These are phyloP conservation scores for Halcyon senegalensis DNA, from an alignment of 2,113 vertebrate species.

Conservation along the genomic window DNA sequence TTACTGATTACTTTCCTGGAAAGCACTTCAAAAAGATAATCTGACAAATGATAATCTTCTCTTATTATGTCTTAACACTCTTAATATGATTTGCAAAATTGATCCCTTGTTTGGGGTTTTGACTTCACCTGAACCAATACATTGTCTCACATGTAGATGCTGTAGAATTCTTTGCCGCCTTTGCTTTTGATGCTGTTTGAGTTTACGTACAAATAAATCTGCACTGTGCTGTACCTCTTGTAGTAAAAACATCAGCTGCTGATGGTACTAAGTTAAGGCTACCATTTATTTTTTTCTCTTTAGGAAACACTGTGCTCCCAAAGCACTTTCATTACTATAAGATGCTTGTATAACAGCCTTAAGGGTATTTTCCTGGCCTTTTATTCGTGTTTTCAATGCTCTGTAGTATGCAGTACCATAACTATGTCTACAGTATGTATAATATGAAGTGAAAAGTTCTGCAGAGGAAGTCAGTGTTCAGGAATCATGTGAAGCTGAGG, in stretches of 20 bases:
- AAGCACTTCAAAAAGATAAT: conserved; percentile 31
- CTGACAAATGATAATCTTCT: conserved; percentile 7
- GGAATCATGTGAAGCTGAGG: neutral
- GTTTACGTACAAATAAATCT: neutral
- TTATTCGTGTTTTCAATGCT: neutral
- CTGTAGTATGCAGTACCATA: neutral
- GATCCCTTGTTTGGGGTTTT: conserved; percentile 9
- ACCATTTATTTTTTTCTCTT: neutral
- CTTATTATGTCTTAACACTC: neutral
- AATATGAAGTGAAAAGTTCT: neutral
- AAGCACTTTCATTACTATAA: neutral
- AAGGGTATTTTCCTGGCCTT: neutral
- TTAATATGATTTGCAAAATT: conserved; percentile 20
- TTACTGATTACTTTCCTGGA: neutral
- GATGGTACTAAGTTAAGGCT: neutral
- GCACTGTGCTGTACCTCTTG: neutral
- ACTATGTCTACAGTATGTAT: neutral
- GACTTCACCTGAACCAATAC: neutral
- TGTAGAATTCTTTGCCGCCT: neutral
- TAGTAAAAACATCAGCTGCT: neutral
- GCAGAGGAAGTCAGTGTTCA: neutral
- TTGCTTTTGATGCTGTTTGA: neutral
- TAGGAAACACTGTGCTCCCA: neutral
- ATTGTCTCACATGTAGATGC: neutral
- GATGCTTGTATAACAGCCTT: neutral